Base-by-base conservation (phyloP, 2,113 vertebrate genomes). In the Seriola dumerili region DNA sequence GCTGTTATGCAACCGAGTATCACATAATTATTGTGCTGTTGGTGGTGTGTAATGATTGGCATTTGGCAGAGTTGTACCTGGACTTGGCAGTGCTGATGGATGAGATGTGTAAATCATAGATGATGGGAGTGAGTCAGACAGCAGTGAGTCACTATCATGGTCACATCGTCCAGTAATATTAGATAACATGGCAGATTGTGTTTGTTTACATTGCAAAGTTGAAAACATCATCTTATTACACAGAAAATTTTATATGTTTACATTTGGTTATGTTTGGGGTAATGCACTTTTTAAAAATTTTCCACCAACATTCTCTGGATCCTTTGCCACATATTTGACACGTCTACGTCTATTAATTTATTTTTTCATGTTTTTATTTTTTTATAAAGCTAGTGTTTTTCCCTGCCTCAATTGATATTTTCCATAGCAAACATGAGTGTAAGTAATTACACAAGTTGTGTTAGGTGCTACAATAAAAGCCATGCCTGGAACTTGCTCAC, bases 181-280 rank as follows among this genome's bases (percentile, higher is more conserved):
- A 68, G 42, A 71, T 80, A 89, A 81, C 44, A 62, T 40, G 58
- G 21, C 76, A 78, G 74, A 84, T 57, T 83, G 74, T 83, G 79
- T 83, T 83, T 80, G 21, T 72, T 84, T 36, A 54, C 42, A 57
- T 81, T 10, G 5, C 34, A 50, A n/a, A 72, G 57, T 21, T 10
- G 42, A 76, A 80, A 76, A 59, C 38, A 42, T 8, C 17, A 10
- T 79, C 1, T 16, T 5, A 3, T 29, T 62, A 16, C 14, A 21
- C 52, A 48, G 17, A 52, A 32, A 16, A 76, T 48, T 64, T 59
- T n/a, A 61, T 19, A 59, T 64, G 19, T 65, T 66, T 63, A 6
- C 46, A 34, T 77, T 23, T 72, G 0, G 2, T 48, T 48, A 5
- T 14, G 3, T 8, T 46, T 46, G 44, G 1, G 44, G 1, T 14